Evolutionary conservation across 2,888 invertebrate genomes (phyloP).

Genomic region (Philaethria dido): DNA sequence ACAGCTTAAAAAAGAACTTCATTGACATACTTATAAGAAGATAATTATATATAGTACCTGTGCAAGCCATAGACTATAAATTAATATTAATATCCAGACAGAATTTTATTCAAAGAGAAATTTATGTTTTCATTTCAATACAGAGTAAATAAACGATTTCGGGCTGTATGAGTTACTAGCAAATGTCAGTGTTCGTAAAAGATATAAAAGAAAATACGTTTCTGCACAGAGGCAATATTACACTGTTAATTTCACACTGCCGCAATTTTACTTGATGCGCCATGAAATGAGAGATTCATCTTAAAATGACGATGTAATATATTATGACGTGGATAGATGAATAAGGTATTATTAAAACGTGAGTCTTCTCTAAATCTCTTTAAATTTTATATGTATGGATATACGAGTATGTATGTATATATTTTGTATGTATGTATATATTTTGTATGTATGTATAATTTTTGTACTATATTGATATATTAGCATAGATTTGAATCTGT

Average conservation of each 20-base stretch:
- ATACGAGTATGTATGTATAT: neutral
- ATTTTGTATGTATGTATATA: neutral
- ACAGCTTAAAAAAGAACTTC: no score
- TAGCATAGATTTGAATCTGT: no score
- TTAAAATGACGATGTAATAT: slow-evolving; percentile 39
- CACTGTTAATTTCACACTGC: slow-evolving; percentile 41
- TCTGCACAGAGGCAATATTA: slow-evolving; percentile 44
- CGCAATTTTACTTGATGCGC: slow-evolving; percentile 42
- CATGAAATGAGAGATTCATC: slow-evolving; percentile 47
- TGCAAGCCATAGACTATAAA: neutral
- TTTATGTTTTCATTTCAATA: neutral
- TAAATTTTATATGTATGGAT: neutral
- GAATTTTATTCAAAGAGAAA: neutral
- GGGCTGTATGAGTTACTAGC: slow-evolving; percentile 11
- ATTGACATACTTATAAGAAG: no score
- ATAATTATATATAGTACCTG: neutral
- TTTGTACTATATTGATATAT: no score
- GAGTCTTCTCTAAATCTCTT: slow-evolving; percentile 9
- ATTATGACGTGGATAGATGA: slow-evolving; percentile 38
- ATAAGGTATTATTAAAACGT: slow-evolving; percentile 9
- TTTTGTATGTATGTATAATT: no score
- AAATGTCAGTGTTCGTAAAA: slow-evolving; percentile 13
- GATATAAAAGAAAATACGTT: slow-evolving; percentile 25
- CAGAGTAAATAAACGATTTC: slow-evolving; percentile 17
- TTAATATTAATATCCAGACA: neutral